These are phyloP conservation scores for Anarrhichthys ocellatus DNA, from an alignment of 2,113 vertebrate genomes.

Conservation along the genomic window DNA sequence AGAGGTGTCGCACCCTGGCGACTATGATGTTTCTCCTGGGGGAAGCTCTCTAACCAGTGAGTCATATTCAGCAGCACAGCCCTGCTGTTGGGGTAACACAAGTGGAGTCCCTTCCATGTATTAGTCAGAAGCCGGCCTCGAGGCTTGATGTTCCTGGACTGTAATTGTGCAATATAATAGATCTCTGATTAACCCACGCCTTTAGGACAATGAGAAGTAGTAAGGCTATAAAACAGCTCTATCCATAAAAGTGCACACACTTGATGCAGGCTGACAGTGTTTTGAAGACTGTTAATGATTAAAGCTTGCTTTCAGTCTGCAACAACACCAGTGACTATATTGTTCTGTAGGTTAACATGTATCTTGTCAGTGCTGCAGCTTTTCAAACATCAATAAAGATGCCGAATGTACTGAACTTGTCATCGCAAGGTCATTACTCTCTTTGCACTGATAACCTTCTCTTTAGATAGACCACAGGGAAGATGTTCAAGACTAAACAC, in stretches of 20 bases:
- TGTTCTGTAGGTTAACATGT: neutral
- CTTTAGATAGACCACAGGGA: conserved; percentile 20
- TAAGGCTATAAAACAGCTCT: neutral
- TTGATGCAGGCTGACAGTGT: conserved; percentile 1
- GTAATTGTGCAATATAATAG: conserved; percentile 59
- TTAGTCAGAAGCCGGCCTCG: conserved; percentile 63
- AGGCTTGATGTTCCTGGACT: conserved; percentile 68
- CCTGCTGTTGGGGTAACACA: conserved; percentile 44
- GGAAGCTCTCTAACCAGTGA: conserved; percentile 44
- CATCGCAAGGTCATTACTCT: conserved; percentile 41
- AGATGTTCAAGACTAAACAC: conserved; percentile 38
- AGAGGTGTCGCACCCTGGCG: conserved; percentile 45
- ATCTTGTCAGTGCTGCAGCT: conserved; percentile 24
- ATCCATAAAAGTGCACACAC: neutral
- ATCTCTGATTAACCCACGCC: conserved; percentile 58
- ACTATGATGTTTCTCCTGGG: conserved; percentile 51
- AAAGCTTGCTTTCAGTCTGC: conserved; percentile 5
- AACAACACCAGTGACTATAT: neutral
- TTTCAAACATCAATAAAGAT: conserved; percentile 49
- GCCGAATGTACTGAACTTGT: conserved; percentile 27
- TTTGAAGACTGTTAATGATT: conserved; percentile 1
- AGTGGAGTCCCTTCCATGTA: conserved; percentile 54
- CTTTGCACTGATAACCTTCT: conserved; percentile 28
- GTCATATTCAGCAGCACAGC: conserved; percentile 58
- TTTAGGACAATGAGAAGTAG: conserved; percentile 33